phyloP scores from a whole-genome alignment of 2,888 invertebrate genomes.

The Eubasilissa splendida region DNA sequence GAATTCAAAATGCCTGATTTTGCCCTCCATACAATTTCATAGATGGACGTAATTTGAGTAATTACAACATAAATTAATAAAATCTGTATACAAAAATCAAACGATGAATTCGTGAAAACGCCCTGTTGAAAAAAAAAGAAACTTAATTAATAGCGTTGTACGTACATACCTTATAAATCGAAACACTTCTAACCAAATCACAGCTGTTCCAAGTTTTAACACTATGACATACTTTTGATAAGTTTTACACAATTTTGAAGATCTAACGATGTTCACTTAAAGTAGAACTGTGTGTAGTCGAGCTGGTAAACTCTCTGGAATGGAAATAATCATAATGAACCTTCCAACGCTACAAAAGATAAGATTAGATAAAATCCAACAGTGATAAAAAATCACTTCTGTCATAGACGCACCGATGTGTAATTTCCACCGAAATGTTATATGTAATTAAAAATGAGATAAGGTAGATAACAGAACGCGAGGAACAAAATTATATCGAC shows the following conservation, averaged over 20 bases:
- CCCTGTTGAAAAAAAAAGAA: no score
- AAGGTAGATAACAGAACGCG: background rate
- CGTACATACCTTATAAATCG: slow-evolving; percentile 14
- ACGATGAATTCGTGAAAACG: no score
- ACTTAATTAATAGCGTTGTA: no score
- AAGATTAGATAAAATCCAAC: slow-evolving; percentile 5
- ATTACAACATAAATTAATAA: no score
- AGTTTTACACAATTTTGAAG: background rate
- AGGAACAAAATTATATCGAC: slow-evolving; percentile 66
- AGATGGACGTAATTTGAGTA: no score
- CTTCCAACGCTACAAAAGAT: slow-evolving; percentile 22
- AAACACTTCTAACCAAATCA: no score
- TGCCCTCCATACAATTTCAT: no score
- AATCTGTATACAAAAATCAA: no score
- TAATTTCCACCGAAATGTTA: background rate
- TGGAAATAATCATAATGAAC: slow-evolving; percentile 9
- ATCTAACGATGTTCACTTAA: no score
- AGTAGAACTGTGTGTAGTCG: no score
- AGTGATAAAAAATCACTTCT: background rate
- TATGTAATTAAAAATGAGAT: background rate
- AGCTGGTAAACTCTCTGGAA: background rate
- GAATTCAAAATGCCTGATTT: no score
- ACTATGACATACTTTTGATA: slow-evolving; percentile 19
- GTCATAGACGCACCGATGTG: background rate
- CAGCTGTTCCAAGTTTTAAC: background rate